phyloP scores from a whole-genome alignment of 2,888 invertebrate genomes.

The Tipula helvola region DNA sequence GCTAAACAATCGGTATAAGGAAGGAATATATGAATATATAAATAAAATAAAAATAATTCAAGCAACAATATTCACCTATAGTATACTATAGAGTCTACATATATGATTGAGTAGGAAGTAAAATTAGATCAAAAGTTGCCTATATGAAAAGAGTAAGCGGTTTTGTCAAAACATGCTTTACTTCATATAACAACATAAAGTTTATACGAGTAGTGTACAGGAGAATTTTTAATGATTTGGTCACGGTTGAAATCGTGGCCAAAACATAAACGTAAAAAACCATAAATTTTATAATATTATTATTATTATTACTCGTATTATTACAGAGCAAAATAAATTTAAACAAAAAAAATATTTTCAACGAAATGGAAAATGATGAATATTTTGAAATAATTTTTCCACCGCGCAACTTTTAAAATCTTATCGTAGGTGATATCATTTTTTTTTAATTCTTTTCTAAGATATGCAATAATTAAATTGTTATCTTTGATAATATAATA shows the following conservation, averaged over 20 bases:
- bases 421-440: background rate
- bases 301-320: background rate
- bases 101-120: background rate
- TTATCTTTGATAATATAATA: background rate
- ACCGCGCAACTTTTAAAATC: background rate
- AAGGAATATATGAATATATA: background rate
- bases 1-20: background rate
- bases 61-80: background rate
- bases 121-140: background rate
- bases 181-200: background rate
- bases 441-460: background rate
- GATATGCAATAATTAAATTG: background rate
- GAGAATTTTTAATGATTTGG: background rate
- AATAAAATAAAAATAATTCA: background rate
- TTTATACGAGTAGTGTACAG: background rate
- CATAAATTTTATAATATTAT: background rate
- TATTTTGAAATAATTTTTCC: background rate
- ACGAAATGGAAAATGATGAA: background rate
- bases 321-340: background rate
- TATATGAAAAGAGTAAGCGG: background rate
- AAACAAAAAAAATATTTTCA: background rate
- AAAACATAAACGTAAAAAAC: background rate
- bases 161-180: background rate
- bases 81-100: background rate
- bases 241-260: background rate